A percentile compares a stretch with the other conserved stretches of the same genome.
Evolutionary conservation across 2,888 invertebrate species (phyloP).

Genomic region (Agrenia bidenticulata): DNA sequence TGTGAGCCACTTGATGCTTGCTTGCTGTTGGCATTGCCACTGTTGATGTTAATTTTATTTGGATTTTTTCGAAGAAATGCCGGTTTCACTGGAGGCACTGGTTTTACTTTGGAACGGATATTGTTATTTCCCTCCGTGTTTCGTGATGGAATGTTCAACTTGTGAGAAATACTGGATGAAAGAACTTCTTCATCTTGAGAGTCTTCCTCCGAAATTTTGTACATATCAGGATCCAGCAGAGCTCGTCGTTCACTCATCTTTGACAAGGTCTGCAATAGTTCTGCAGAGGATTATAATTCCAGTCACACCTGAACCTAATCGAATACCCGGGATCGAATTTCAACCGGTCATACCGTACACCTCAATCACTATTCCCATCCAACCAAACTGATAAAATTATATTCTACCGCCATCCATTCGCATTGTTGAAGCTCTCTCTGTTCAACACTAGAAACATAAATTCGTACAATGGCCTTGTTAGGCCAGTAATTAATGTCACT

Average conservation of each 20-base stretch:
- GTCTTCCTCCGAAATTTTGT: slow-evolving; percentile 53
- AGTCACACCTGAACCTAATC: no score
- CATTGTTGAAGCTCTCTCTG: no score
- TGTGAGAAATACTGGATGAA: slow-evolving; percentile 16
- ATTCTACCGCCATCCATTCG: no score
- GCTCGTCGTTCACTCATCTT: slow-evolving; percentile 42
- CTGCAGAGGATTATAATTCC: no score
- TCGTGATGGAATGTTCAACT: neutral
- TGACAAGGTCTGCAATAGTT: no score
- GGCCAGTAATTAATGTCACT: no score
- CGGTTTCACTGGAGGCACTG: slow-evolving; percentile 16
- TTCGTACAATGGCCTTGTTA: no score
- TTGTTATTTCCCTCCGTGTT: slow-evolving; percentile 5
- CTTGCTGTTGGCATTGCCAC: neutral
- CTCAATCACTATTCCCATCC: no score
- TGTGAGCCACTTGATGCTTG: slow-evolving; percentile 14
- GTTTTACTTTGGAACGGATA: neutral
- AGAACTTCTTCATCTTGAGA: slow-evolving; percentile 51
- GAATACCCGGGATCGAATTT: no score
- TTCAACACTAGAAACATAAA: no score
- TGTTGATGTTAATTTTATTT: neutral
- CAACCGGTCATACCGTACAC: no score
- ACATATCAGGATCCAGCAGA: slow-evolving; percentile 49
- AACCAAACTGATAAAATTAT: no score
- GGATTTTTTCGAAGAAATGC: slow-evolving; percentile 16